These are phyloP conservation scores for Caenorhabditis brenneri DNA, from an alignment of 1,140 invertebrate species.

Conservation along the genomic window DNA sequence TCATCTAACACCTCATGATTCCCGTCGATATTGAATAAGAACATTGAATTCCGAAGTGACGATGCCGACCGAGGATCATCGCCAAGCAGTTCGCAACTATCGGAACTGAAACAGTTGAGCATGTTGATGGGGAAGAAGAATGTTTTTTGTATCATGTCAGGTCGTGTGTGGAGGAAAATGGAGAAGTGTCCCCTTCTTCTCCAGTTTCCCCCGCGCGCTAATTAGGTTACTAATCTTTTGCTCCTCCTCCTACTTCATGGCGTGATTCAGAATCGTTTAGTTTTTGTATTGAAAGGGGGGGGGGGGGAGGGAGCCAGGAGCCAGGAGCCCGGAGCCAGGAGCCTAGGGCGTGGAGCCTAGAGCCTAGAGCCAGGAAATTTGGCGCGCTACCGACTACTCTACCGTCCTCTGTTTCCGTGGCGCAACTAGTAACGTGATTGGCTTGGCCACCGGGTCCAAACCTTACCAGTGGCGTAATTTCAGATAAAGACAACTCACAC, in stretches of 20 bases:
- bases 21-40: slow-evolving; percentile 31
- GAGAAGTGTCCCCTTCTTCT: slow-evolving; percentile 9
- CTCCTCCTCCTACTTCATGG: no score
- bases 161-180: background rate
- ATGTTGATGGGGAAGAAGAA: background rate
- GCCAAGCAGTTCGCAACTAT: slow-evolving; percentile 39
- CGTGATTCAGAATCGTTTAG: no score
- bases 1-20: background rate
- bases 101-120: slow-evolving; percentile 44
- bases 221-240: slow-evolving; percentile 30
- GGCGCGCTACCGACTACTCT: no score
- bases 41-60: slow-evolving; percentile 24
- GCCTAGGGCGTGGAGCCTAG: no score
- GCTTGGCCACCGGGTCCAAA: no score
- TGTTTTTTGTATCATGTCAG: background rate
- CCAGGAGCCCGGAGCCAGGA: no score
- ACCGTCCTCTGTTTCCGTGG: no score
- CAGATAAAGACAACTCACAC: slow-evolving; percentile 27
- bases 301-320: no score
- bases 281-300: no score
- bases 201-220: background rate
- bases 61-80: slow-evolving; percentile 40
- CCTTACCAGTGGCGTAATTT: no score
- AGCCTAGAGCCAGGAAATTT: no score
- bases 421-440: no score